These are phyloP conservation scores for Oxyruncus cristatus DNA, from an alignment of 2,113 vertebrate genomes.

Conservation along the genomic window DNA sequence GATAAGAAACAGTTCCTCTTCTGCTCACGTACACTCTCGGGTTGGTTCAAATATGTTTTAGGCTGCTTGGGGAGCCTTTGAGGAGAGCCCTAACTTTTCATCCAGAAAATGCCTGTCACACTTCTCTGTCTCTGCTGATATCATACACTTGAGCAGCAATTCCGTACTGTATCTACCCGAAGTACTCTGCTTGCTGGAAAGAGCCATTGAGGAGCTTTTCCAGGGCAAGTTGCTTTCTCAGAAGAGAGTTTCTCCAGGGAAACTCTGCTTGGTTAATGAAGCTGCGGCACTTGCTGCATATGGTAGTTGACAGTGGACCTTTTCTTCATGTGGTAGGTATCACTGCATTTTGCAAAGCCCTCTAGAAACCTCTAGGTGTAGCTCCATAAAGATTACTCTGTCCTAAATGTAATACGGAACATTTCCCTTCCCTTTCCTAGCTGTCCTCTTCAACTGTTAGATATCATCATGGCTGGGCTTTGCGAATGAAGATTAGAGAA, in stretches of 20 bases:
- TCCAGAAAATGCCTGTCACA: background rate
- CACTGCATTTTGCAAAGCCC: background rate
- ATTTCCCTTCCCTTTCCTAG: background rate
- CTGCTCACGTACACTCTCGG: rapidly evolving
- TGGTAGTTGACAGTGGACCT: rapidly evolving
- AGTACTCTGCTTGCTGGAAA: background rate
- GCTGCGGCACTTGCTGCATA: background rate
- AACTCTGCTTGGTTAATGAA: background rate
- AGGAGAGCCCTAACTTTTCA: background rate
- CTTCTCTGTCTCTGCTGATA: background rate
- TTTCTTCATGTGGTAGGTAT: background rate
- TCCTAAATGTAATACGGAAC: background rate
- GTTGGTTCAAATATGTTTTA: background rate
- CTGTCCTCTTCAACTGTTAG: background rate
- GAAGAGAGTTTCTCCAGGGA: background rate
- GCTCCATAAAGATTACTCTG: background rate
- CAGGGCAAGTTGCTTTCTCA: background rate
- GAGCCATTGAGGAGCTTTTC: background rate
- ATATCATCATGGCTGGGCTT: too few species aligned
- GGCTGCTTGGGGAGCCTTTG: background rate
- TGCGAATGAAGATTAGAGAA: too few species aligned
- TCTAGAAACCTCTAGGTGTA: background rate
- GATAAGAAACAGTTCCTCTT: background rate
- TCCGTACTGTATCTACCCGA: background rate
- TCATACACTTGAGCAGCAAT: background rate